phyloP scores from a whole-genome alignment of 2,797 vertebrate species.

The Takifugu rubripes region DNA sequence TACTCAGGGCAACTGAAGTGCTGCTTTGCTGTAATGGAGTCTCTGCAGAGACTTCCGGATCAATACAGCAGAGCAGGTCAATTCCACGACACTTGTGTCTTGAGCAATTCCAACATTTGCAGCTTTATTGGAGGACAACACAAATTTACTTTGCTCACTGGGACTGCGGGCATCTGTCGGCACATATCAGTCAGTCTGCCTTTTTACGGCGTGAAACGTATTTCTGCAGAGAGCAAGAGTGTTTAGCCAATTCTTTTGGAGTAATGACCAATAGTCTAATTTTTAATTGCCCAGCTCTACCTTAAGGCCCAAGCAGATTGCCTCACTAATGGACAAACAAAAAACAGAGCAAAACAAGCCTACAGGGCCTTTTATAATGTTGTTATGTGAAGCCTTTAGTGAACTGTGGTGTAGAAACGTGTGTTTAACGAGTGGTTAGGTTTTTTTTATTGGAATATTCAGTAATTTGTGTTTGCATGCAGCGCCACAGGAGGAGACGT shows the following conservation, averaged over 20 bases:
- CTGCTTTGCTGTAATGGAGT: slow-evolving; percentile 37
- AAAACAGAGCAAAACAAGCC: slow-evolving; percentile 7
- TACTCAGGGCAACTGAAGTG: slow-evolving; percentile 57
- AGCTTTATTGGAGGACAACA: slow-evolving; percentile 34
- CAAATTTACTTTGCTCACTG: slow-evolving; percentile 13
- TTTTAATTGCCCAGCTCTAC: slow-evolving; percentile 46
- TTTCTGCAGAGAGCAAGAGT: slow-evolving; percentile 27
- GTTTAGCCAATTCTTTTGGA: slow-evolving; percentile 48
- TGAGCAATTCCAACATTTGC: slow-evolving; percentile 28
- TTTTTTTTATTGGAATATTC: slow-evolving; percentile 6
- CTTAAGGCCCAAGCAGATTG: slow-evolving; percentile 43
- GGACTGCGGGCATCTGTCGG: slow-evolving; percentile 10
- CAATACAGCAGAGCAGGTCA: slow-evolving; percentile 27
- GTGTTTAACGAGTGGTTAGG: slow-evolving; percentile 20
- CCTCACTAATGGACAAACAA: slow-evolving; percentile 14
- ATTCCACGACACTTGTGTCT: slow-evolving; percentile 22
- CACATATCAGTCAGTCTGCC: slow-evolving; percentile 11
- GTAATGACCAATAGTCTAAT: slow-evolving; percentile 35
- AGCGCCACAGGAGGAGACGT: slow-evolving; percentile 87
- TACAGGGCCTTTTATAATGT: slow-evolving; percentile 24
- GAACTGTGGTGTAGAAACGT: slow-evolving; percentile 31
- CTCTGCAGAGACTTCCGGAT: slow-evolving; percentile 38
- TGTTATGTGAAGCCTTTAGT: slow-evolving; percentile 18
- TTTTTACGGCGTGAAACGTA: not conserved
- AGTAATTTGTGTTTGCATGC: slow-evolving; percentile 19